phyloP scores from a whole-genome alignment of 2,888 invertebrate species.

The Drosophila kuntzei region DNA sequence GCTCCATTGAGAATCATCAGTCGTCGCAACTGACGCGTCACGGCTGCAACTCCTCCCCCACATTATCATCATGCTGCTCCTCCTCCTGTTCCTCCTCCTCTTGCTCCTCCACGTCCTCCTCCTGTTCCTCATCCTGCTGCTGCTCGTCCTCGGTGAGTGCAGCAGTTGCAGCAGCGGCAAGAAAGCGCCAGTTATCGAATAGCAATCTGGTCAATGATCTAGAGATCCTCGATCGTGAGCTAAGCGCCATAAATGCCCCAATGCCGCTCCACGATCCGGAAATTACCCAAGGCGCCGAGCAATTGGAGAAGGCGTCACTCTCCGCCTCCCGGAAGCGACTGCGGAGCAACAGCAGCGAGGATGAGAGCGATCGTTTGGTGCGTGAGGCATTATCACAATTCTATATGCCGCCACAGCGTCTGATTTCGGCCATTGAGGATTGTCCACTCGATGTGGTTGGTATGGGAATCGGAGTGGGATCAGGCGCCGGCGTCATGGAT shows the following conservation, averaged over 20 bases:
- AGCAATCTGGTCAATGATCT: constrained; percentile 85
- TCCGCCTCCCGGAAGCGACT: constrained; percentile 84
- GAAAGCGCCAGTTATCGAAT: constrained; percentile 82
- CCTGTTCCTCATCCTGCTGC: constrained; percentile 18
- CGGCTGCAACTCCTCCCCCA: constrained; percentile 23
- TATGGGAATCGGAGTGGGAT: constrained; percentile 34
- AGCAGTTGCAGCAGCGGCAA: constrained; percentile 31
- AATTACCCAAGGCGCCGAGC: constrained; percentile 85
- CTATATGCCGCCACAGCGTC: constrained; percentile 89
- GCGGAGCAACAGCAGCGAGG: constrained; percentile 86
- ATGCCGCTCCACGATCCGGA: constrained; percentile 86
- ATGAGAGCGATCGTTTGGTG: constrained; percentile 89
- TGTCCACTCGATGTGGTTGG: constrained; percentile 85
- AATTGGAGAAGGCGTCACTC: constrained; percentile 83
- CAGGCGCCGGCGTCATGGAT: constrained; percentile 19
- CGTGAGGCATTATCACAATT: constrained; percentile 90
- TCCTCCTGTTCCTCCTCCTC: constrained; percentile 10
- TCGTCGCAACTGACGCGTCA: constrained; percentile 43
- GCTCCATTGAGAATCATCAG: constrained; percentile 73
- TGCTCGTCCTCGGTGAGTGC: background rate
- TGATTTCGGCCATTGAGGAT: constrained; percentile 89
- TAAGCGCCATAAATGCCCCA: constrained; percentile 85
- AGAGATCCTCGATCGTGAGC: constrained; percentile 85
- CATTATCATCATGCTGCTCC: constrained; percentile 4
- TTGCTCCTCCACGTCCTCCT: background rate